Evolutionary conservation across 2,113 vertebrate species (phyloP), one percentile per base, ranked within the genome.

Genomic region (Coturnix japonica): DNA sequence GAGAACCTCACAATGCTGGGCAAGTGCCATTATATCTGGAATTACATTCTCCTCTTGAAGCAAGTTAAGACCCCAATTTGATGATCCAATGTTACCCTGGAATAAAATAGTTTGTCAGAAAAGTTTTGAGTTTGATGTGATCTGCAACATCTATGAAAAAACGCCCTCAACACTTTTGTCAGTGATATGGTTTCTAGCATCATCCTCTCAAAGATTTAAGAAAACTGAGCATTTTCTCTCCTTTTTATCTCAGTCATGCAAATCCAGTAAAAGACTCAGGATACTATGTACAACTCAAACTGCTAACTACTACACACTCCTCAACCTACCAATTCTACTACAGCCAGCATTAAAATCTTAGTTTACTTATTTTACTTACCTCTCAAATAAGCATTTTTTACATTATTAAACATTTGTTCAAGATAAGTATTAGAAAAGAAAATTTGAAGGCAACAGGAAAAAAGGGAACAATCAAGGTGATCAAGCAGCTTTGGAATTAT

Each of bases 31-130:
- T 90, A 99, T 99, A 96, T 99, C 99, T 60, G 99, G 99, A 95
- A 99, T 98, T 74, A 99, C 98, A 87, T 99, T 99, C 97, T 99
- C 99, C 94, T 99, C 99, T 87, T 99, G 99, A 89, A 99, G 98
- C 90, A 99, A 98, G 96, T 99, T 99, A 75, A 99, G 98, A 88
- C 99, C 99, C 99, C 99, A 99, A 72, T 99, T 99, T 16, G 99
- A 99, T 46, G 99, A 99, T 85, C 99, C 99, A 57, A 99, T 99
- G 97, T 99, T 99, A 65, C 99, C 99, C 99, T 99, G 87, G 70
- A 96, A 97, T 47, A 93, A 95, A 94, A 85, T 18, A 91, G 22
- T 81, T 90, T 87, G 10, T 53, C 9, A 93, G 73, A n/a, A 69
- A 63, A 57, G 59, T 47, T 91, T 85, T 81, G 6, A 51, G 69